Percentiles rank a stretch among this genome's conserved stretches.
Conservation (phyloP, 53 echinoderm and acorn worm species). For the Mesocentrotus franciscanus region DNA sequence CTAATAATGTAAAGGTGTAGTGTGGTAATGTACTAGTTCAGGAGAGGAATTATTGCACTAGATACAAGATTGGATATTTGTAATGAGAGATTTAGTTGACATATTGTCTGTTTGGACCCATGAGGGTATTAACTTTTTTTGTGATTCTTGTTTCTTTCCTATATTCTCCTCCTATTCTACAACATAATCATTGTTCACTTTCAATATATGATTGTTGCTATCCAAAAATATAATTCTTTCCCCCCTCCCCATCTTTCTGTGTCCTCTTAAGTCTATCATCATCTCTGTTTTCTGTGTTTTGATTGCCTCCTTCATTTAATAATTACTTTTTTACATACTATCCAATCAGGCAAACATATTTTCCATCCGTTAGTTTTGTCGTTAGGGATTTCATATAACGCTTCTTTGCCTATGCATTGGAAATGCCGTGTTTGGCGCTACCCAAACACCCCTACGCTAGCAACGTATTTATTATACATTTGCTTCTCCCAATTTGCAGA, state of each 20-base stretch:
- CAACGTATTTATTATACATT: constrained; percentile 43
- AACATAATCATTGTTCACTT: background rate
- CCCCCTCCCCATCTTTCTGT: background rate
- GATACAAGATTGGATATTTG: background rate
- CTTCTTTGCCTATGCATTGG: constrained; percentile 42
- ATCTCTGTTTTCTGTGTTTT: background rate
- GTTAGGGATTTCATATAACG: constrained; percentile 10
- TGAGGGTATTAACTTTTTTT: background rate
- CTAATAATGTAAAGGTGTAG: background rate
- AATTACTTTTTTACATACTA: background rate
- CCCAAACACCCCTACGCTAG: background rate
- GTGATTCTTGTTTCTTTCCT: background rate
- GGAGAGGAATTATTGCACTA: background rate
- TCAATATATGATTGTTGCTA: background rate
- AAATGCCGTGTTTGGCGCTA: constrained; percentile 7
- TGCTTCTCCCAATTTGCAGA: background rate
- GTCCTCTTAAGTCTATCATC: background rate
- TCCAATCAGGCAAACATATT: background rate
- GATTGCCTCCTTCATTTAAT: background rate
- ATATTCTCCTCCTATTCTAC: background rate
- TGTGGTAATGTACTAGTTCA: background rate
- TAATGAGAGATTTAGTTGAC: too few species aligned
- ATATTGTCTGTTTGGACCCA: too few species aligned
- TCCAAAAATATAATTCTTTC: background rate
- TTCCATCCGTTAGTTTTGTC: background rate